Evolutionary conservation across 2,113 vertebrate species (phyloP).

Genomic region (Calidris pygmaea): DNA sequence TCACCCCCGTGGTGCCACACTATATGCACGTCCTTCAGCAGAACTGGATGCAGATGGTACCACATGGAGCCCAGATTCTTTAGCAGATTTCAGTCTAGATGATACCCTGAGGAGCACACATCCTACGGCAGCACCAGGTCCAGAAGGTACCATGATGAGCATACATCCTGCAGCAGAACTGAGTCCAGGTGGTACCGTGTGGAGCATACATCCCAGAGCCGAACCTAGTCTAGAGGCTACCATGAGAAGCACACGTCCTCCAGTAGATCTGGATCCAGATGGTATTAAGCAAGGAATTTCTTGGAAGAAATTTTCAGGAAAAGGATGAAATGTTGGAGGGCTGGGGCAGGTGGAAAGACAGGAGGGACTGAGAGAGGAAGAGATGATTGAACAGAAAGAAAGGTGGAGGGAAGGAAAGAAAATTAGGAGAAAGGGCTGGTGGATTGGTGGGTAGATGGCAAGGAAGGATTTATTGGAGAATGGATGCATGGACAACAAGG

Average conservation of each 20-base stretch:
- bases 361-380: not conserved
- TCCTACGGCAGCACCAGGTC: not conserved
- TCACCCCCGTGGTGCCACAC: not conserved
- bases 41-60: not conserved
- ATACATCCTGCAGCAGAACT: not conserved
- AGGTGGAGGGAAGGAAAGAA: not conserved
- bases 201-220: not conserved
- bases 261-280: not conserved
- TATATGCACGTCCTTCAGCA: not conserved
- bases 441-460: not conserved
- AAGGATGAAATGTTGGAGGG: not conserved
- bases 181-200: not conserved
- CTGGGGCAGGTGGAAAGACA: not conserved
- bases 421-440: not conserved
- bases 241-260: not conserved
- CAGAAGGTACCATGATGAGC: not conserved
- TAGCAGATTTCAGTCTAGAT: not conserved
- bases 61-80: not conserved
- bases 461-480: not conserved
- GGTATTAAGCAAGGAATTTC: not conserved
- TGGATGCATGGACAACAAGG: not conserved
- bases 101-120: not conserved
- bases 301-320: not conserved
- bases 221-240: not conserved
- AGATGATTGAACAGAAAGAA: no score